phyloP scores from a whole-genome alignment of 2,888 invertebrate species.

The Pseudoips prasinana region DNA sequence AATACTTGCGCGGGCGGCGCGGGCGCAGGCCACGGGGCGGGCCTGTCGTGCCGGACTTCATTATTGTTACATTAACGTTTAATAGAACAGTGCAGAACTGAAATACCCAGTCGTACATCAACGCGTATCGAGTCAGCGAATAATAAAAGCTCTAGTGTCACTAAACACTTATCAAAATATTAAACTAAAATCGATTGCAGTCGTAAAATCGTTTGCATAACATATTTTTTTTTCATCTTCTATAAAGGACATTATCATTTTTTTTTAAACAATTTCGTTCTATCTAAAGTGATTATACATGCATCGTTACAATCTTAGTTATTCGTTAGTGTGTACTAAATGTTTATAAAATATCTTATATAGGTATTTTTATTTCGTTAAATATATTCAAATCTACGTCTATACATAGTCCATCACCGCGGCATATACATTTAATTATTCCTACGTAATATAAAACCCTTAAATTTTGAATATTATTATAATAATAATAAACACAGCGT shows the following conservation, averaged over 20 bases:
- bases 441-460: constrained; percentile 58
- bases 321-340: constrained; percentile 65
- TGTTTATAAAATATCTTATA: constrained; percentile 62
- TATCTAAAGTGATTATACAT: constrained; percentile 70
- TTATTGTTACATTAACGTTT: constrained; percentile 22
- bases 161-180: constrained; percentile 47
- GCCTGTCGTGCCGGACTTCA: constrained; percentile 27
- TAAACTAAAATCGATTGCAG: constrained; percentile 48
- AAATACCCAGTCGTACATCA: constrained; percentile 29
- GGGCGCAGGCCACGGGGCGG: constrained; percentile 21
- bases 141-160: constrained; percentile 38
- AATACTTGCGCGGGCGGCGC: constrained; percentile 44
- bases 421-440: constrained; percentile 57
- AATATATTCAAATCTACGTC: constrained; percentile 59
- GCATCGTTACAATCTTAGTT: constrained; percentile 57
- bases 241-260: constrained; percentile 40
- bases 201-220: constrained; percentile 44
- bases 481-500: constrained; percentile 62
- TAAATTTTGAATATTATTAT: constrained; percentile 54
- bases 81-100: constrained; percentile 28
- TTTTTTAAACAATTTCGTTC: constrained; percentile 57
- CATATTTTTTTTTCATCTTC: constrained; percentile 33
- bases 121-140: constrained; percentile 39
- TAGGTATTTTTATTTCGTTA: constrained; percentile 51
- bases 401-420: constrained; percentile 71